Evolutionary conservation across 2,888 invertebrate genomes (phyloP).

Genomic region (Danaus chrysippus): DNA sequence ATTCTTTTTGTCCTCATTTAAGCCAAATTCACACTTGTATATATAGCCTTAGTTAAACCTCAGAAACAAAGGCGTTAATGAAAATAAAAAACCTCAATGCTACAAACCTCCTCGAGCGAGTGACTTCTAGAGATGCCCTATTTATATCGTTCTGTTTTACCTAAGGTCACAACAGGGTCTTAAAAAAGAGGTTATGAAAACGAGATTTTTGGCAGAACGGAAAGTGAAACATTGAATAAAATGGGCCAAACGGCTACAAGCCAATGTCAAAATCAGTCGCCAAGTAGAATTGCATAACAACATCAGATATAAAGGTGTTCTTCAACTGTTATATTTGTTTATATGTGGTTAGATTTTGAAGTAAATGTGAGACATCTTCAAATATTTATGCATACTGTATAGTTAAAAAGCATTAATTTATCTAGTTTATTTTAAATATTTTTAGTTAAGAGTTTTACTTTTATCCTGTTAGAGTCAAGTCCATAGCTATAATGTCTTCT

Average conservation of each 20-base stretch:
- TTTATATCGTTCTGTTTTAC: constrained; percentile 3
- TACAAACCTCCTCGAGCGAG: neutral
- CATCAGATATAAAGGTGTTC: constrained; percentile 6
- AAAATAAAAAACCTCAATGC: neutral
- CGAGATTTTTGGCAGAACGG: constrained; percentile 7
- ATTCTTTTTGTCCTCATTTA: too few species aligned
- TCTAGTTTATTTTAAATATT: too few species aligned
- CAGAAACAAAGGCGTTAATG: neutral
- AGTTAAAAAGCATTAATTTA: too few species aligned
- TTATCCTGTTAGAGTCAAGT: neutral
- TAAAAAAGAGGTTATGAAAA: constrained; percentile 3
- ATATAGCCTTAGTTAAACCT: neutral
- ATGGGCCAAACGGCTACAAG: constrained; percentile 14
- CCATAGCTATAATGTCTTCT: neutral
- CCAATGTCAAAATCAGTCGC: constrained; percentile 18
- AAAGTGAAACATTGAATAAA: constrained; percentile 8
- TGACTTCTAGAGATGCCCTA: neutral
- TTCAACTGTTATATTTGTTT: neutral
- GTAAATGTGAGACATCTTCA: too few species aligned
- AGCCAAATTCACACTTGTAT: too few species aligned
- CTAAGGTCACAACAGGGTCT: neutral
- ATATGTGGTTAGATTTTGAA: neutral
- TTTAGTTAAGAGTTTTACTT: neutral
- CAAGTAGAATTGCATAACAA: constrained; percentile 15
- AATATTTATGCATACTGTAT: too few species aligned